These are phyloP conservation scores for Macroglossus sobrinus DNA, from an alignment of 2,113 vertebrate genomes.

Conservation along the genomic window DNA sequence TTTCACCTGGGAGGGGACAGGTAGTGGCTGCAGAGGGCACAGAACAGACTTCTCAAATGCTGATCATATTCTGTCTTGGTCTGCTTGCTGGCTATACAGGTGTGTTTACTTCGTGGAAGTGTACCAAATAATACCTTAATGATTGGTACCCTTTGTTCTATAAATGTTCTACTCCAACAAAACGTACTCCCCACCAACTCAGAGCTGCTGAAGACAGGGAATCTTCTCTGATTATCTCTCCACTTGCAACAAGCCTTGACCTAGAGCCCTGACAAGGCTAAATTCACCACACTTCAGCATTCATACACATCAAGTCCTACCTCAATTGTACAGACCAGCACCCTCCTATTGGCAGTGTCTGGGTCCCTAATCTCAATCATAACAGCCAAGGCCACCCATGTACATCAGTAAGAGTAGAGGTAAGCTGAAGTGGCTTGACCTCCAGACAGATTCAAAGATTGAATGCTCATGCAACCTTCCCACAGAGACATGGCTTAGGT, in stretches of 20 bases:
- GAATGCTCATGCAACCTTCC: neutral
- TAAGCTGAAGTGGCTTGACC: neutral
- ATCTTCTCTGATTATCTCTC: neutral
- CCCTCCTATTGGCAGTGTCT: neutral
- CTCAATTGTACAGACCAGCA: neutral
- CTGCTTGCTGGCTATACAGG: too few relatives aligned
- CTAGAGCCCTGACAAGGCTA: neutral
- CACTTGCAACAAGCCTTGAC: neutral
- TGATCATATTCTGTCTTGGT: neutral
- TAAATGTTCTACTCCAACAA: neutral
- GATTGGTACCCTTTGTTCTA: neutral
- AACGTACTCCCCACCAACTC: neutral
- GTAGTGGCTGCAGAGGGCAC: neutral
- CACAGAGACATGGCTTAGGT: neutral
- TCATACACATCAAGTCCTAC: neutral
- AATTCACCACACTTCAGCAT: too few relatives aligned
- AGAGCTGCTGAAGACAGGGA: neutral
- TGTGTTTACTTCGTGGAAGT: neutral
- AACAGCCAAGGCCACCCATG: neutral
- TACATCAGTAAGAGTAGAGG: neutral
- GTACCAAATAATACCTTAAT: fast-evolving
- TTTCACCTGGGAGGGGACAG: neutral
- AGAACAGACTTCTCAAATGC: neutral
- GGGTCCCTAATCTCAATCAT: neutral
- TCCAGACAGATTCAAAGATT: neutral